phyloP scores from a whole-genome alignment of 2,888 invertebrate species.

The Drosophila koepferae region DNA sequence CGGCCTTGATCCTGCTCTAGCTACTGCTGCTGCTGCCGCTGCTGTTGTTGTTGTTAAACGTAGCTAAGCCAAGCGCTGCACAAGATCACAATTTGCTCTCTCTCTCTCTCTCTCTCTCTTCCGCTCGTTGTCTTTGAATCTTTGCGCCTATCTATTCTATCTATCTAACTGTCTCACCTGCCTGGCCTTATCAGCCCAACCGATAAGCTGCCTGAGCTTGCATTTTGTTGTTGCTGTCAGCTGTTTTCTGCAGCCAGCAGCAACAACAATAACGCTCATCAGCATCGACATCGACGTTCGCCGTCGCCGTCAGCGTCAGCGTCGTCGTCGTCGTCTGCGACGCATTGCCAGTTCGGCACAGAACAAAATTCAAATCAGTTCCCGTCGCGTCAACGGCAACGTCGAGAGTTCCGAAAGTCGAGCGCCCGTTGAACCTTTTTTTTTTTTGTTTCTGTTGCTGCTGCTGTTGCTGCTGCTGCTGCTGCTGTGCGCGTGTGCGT shows the following conservation, averaged over 20 bases:
- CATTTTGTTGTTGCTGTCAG: conserved; percentile 50
- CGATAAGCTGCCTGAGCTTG: conserved; percentile 56
- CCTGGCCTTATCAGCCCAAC: conserved; percentile 41
- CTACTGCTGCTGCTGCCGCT: conserved; percentile 7
- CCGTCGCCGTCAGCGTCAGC: background rate
- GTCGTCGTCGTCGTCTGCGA: conserved; percentile 18
- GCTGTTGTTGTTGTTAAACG: background rate
- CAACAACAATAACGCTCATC: conserved; percentile 11
- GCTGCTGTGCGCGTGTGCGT: background rate
- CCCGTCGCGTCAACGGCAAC: conserved; percentile 66
- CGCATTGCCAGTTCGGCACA: conserved; percentile 35
- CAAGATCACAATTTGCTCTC: background rate
- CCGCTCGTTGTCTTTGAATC: conserved; percentile 1
- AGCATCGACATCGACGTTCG: conserved; percentile 35
- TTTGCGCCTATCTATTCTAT: conserved; percentile 43
- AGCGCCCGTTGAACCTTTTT: conserved; percentile 40
- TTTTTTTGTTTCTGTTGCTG: background rate
- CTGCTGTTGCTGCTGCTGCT: background rate
- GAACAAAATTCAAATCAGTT: conserved; percentile 70
- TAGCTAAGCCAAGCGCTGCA: background rate
- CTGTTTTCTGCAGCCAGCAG: conserved; percentile 41
- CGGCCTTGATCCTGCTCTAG: conserved; percentile 7
- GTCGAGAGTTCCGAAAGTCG: conserved; percentile 43
- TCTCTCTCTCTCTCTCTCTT: background rate
- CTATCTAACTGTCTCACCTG: conserved; percentile 52